A percentile compares a stretch with the other conserved stretches of the same genome.
These are phyloP conservation scores for Eupristina koningsbergeri DNA, from an alignment of 1,140 invertebrate species.

Conservation along the genomic window DNA sequence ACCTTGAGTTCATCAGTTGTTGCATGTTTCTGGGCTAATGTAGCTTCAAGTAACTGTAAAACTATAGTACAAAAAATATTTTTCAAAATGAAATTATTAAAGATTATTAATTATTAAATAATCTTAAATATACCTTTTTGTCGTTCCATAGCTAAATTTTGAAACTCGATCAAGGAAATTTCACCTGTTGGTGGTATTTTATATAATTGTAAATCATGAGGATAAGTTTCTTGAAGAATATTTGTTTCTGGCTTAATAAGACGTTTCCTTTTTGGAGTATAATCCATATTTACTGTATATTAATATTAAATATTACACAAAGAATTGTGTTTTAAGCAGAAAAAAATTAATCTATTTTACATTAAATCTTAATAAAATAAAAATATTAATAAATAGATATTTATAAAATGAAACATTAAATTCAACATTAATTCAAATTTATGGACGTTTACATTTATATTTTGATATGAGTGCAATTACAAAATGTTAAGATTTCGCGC, in stretches of 20 bases:
- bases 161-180: slow-evolving; percentile 88
- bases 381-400: too few species aligned
- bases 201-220: slow-evolving; percentile 87
- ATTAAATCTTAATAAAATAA: too few species aligned
- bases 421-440: too few species aligned
- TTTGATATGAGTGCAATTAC: neutral
- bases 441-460: neutral
- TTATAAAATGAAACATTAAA: too few species aligned
- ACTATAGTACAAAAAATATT: slow-evolving; percentile 60
- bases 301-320: neutral
- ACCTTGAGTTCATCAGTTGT: slow-evolving; percentile 82
- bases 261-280: slow-evolving; percentile 56
- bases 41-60: slow-evolving; percentile 63
- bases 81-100: neutral
- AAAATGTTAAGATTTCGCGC: slow-evolving; percentile 40
- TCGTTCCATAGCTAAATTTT: slow-evolving; percentile 88
- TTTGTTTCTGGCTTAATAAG: slow-evolving; percentile 59
- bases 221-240: slow-evolving; percentile 74
- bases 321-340: neutral
- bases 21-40: slow-evolving; percentile 55
- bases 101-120: slow-evolving; percentile 15
- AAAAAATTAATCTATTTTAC: neutral
- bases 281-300: slow-evolving; percentile 53
- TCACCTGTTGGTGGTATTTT: slow-evolving; percentile 82
- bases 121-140: slow-evolving; percentile 81